Base-by-base conservation (phyloP, 2,888 invertebrate genomes). In the Tetragonula carbonaria region DNA sequence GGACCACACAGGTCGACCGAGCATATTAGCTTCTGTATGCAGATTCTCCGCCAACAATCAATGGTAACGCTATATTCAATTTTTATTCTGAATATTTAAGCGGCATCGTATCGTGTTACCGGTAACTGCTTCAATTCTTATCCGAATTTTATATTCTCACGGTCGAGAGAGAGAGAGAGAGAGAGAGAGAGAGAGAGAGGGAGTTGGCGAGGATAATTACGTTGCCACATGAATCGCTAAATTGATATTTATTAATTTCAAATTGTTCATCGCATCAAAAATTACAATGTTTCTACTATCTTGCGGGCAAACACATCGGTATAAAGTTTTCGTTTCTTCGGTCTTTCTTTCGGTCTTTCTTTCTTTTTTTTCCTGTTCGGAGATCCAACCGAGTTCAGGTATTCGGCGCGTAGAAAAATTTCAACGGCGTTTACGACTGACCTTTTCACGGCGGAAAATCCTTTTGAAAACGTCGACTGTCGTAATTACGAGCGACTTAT, bases 61-160 rank as follows among this genome's bases (percentile, higher is more conserved):
- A 87, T 89, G 90, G 92, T 92, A 93, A 93, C 90, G 87, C 89
- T 91, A 92, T 92, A 93, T 93, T 93, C 93, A 93, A 93, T 93
- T 92, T 92, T 90, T 91, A 82, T 88, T 91, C 91, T 85, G 93
- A 93, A 93, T 93, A 92, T 92, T 33, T 92, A 91, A 92, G 86
- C 86, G 82, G 85, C 67, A 63, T 75, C 85, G 81, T 79, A 89
- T 89, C 89, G 79, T 78, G 84, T 88, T 89, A 82, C 80, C 80
- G 63, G 68, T 80, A 82, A 83, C 76, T 51, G 63, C 67, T 57
- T 73, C 65, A n/a, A 75, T 76, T 66, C 75, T 33, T 73, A 13
- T 38, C 23, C 38, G 68, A 78, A 76, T 68, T 74, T 78, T 45
- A 66, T 67, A 75, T 75, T 82, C 84, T 74, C 80, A 74, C 78